phyloP scores from a whole-genome alignment of 2,113 vertebrate genomes.

The Chaetodon auriga region DNA sequence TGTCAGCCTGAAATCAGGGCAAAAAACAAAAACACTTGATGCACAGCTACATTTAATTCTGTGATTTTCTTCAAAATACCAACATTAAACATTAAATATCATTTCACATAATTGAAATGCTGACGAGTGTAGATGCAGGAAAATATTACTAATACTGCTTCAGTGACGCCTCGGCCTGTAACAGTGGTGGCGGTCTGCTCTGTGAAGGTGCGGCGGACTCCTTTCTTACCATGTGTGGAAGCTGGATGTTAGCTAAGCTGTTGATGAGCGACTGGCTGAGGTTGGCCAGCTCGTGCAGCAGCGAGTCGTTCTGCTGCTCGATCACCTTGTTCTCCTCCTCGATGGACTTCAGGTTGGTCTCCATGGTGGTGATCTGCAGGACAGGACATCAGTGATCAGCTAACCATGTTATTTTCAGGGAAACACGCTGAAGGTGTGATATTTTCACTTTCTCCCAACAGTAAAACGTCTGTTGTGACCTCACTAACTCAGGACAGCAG shows the following conservation, averaged over 20 bases:
- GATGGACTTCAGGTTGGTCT: slow-evolving; percentile 97
- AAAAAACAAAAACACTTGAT: neutral
- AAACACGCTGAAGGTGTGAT: no score
- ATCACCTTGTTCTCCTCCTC: slow-evolving; percentile 99
- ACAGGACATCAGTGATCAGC: neutral
- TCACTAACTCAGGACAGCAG: no score
- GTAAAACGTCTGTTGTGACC: no score
- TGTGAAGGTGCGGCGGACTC: slow-evolving; percentile 5
- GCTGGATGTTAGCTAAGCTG: slow-evolving; percentile 98
- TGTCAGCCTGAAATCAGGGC: neutral
- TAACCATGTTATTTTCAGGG: no score
- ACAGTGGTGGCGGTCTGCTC: no score
- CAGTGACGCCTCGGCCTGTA: neutral
- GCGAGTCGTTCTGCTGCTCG: slow-evolving; percentile 98
- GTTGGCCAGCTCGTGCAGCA: slow-evolving; percentile 96
- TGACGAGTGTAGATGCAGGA: neutral
- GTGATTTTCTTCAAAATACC: neutral
- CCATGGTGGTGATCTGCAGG: slow-evolving; percentile 96
- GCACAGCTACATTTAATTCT: neutral
- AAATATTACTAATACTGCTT: neutral
- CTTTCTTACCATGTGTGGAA: slow-evolving; percentile 96
- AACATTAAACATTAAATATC: neutral
- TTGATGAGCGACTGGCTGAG: slow-evolving; percentile 98
- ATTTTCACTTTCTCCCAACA: no score
- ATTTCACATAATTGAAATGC: no score